phyloP scores from a whole-genome alignment of 2,113 vertebrate genomes.

The Brienomyrus longianalis region DNA sequence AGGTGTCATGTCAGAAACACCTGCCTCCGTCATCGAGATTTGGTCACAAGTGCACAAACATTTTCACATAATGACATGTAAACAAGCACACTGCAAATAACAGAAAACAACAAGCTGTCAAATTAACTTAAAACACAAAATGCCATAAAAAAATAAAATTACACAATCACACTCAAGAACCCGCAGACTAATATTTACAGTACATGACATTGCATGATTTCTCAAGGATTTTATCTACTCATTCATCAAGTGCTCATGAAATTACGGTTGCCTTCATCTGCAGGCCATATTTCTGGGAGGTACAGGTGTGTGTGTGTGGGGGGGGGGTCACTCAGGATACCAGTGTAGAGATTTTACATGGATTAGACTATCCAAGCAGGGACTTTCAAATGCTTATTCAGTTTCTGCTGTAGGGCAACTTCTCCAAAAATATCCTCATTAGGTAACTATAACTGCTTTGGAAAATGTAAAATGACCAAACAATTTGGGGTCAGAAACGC shows the following conservation, averaged over 20 bases:
- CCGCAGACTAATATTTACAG: neutral
- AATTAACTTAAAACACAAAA: neutral
- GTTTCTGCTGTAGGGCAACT: neutral
- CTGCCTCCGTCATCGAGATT: neutral
- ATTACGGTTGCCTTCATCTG: neutral
- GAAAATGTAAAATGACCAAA: neutral
- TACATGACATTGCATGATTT: neutral
- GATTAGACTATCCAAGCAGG: neutral
- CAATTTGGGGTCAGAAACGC: neutral
- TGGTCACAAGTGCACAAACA: neutral
- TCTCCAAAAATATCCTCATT: neutral
- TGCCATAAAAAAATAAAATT: neutral
- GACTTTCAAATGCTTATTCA: neutral
- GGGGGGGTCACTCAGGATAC: neutral
- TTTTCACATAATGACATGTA: neutral
- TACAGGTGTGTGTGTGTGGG: neutral
- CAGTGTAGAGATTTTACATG: neutral
- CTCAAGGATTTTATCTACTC: neutral
- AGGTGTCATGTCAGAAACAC: neutral
- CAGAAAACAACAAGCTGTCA: neutral
- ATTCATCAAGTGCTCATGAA: neutral
- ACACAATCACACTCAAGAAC: neutral
- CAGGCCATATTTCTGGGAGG: neutral
- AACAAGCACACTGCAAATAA: neutral
- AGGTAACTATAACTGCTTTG: neutral